Conservation (phyloP, 1,140 invertebrate genomes). For the Drosophila mauritiana region DNA sequence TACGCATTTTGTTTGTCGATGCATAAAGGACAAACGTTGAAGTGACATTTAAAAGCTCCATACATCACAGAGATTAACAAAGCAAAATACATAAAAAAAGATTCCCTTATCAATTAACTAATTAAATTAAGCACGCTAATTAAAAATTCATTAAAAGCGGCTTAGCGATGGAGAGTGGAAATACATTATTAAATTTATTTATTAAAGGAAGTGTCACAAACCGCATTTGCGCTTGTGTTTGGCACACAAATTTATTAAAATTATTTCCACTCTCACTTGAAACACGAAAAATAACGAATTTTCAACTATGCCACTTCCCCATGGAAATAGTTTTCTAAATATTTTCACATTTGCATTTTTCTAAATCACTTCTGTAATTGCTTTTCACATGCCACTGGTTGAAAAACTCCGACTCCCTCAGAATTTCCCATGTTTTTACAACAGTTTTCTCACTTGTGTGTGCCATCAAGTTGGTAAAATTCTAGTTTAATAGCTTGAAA, state of each 20-base stretch:
- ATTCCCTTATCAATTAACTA: constrained; percentile 10
- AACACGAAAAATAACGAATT: not conserved
- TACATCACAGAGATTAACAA: constrained; percentile 5
- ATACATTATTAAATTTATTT: too few species aligned
- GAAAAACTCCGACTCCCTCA: constrained; percentile 5
- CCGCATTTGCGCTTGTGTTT: constrained; percentile 1
- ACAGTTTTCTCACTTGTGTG: constrained; percentile 28
- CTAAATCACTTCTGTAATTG: constrained; percentile 51
- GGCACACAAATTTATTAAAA: constrained; percentile 1
- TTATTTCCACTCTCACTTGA: constrained; percentile 3
- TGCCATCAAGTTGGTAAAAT: constrained; percentile 45
- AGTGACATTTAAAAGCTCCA: constrained; percentile 16
- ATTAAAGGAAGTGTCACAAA: not conserved
- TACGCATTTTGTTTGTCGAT: not conserved
- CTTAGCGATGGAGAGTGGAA: not conserved
- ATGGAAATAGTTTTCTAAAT: constrained; percentile 24
- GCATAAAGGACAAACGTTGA: constrained; percentile 1
- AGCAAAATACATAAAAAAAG: constrained; percentile 11
- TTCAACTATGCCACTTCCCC: not conserved
- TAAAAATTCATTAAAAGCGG: constrained; percentile 2
- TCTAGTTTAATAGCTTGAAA: constrained; percentile 56
- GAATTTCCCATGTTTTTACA: constrained; percentile 38
- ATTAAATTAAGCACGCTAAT: not conserved
- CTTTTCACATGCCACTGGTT: constrained; percentile 38
- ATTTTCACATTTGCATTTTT: constrained; percentile 39